Conservation (phyloP, 2,797 vertebrate genomes). For the Sphenopsis melanotis region DNA sequence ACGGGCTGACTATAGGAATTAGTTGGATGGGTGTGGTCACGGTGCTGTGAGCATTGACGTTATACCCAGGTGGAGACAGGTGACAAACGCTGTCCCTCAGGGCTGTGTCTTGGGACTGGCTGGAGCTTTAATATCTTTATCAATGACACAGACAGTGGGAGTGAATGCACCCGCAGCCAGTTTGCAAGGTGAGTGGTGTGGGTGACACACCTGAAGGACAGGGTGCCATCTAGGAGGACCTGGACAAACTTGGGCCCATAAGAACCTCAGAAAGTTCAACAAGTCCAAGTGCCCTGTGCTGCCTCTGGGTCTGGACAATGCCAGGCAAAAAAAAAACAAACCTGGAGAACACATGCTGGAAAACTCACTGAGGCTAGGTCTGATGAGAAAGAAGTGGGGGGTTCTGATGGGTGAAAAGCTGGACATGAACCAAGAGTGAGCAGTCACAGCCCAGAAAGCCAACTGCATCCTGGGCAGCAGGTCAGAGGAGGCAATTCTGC, state of each 20-base stretch:
- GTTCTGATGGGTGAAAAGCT: background rate
- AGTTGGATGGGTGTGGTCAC: rapidly evolving
- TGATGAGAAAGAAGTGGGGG: background rate
- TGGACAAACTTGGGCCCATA: background rate
- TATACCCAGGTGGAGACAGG: too few species aligned
- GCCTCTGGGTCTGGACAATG: background rate
- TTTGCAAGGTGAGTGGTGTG: too few species aligned
- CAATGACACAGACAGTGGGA: background rate
- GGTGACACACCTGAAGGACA: background rate
- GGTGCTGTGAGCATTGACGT: rapidly evolving
- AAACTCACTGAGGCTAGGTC: background rate
- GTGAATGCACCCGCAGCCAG: background rate
- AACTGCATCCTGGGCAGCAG: background rate
- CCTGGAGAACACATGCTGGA: background rate
- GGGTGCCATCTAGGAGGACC: background rate
- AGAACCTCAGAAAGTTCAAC: background rate
- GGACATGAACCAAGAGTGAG: background rate
- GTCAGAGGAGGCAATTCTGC: background rate
- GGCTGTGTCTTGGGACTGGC: too few species aligned
- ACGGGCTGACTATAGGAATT: rapidly evolving
- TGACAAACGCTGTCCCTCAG: background rate
- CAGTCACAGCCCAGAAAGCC: background rate
- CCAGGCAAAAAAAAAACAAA: background rate
- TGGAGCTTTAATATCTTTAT: too few species aligned
- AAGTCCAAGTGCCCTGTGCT: background rate